Conservation (phyloP, 2,797 vertebrate species). For the Gobio occitaniae region DNA sequence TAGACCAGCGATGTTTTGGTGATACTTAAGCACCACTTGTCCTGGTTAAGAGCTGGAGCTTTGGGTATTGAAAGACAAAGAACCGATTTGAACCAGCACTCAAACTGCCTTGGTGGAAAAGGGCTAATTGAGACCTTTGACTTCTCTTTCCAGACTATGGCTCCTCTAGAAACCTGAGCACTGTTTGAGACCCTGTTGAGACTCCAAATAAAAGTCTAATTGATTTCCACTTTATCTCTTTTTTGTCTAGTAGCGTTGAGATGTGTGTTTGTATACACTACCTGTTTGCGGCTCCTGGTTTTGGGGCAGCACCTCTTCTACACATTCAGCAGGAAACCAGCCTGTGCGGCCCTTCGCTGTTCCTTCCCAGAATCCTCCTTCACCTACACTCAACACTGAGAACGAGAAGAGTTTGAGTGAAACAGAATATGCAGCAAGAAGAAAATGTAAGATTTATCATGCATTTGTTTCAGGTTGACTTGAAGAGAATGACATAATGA, state of each 20-base stretch:
- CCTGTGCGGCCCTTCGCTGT: slow-evolving; percentile 89
- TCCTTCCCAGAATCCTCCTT: slow-evolving; percentile 95
- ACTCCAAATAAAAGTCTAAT: neutral
- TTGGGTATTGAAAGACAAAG: too few relatives aligned
- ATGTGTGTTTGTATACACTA: slow-evolving; percentile 30
- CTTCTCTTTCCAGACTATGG: neutral
- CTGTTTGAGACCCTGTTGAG: neutral
- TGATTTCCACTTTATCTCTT: neutral
- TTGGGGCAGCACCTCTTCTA: slow-evolving; percentile 86
- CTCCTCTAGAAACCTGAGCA: neutral
- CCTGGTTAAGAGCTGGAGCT: too few relatives aligned
- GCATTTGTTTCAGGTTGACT: neutral
- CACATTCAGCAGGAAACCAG: slow-evolving; percentile 93
- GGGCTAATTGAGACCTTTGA: neutral
- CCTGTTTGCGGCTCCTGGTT: slow-evolving; percentile 80
- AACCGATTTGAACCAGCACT: too few relatives aligned
- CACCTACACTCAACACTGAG: slow-evolving; percentile 90
- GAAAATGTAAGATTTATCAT: neutral
- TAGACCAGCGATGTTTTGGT: too few relatives aligned
- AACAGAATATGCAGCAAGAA: neutral
- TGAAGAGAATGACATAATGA: neutral
- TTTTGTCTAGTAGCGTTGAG: neutral
- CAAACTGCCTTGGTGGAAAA: too few relatives aligned
- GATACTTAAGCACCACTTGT: too few relatives aligned
- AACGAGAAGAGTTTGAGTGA: neutral